phyloP scores from a whole-genome alignment of 2,797 vertebrate genomes.

The Lagocephalus sceleratus region DNA sequence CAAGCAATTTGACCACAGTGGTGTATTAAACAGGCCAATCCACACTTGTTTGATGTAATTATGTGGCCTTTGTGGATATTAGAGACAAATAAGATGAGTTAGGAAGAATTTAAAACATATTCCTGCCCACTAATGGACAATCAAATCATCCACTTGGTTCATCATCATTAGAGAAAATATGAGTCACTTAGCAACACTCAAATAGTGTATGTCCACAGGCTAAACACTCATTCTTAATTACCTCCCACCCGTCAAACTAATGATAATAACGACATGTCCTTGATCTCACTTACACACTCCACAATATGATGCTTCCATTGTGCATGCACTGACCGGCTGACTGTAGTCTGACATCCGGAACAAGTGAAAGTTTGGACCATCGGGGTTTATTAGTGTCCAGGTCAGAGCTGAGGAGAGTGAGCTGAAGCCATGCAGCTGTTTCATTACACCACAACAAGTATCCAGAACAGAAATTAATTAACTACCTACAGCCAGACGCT shows the following conservation, averaged over 20 bases:
- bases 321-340: slow-evolving; percentile 22
- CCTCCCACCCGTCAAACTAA: slow-evolving; percentile 36
- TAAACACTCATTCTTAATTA: slow-evolving; percentile 37
- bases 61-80: too few species aligned
- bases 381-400: slow-evolving; percentile 59
- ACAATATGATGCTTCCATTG: slow-evolving; percentile 14
- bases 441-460: slow-evolving; percentile 64
- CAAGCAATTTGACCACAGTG: not conserved
- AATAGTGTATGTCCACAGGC: slow-evolving; percentile 27
- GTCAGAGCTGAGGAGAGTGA: slow-evolving; percentile 53
- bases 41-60: too few species aligned
- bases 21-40: not conserved
- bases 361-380: not conserved
- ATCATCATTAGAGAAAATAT: slow-evolving; percentile 40
- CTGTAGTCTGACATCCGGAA: slow-evolving; percentile 15
- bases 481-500: slow-evolving; percentile 35
- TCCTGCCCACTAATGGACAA: slow-evolving; percentile 10
- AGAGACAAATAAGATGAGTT: slow-evolving; percentile 3
- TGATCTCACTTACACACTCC: slow-evolving; percentile 1
- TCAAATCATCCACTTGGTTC: slow-evolving; percentile 27
- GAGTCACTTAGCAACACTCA: slow-evolving; percentile 30
- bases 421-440: slow-evolving; percentile 63
- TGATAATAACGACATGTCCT: slow-evolving; percentile 8
- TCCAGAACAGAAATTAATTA: slow-evolving; percentile 69
- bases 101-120: slow-evolving; percentile 8